These are phyloP conservation scores for Leptogaster cylindrica DNA, from an alignment of 2,888 invertebrate genomes.

Conservation along the genomic window DNA sequence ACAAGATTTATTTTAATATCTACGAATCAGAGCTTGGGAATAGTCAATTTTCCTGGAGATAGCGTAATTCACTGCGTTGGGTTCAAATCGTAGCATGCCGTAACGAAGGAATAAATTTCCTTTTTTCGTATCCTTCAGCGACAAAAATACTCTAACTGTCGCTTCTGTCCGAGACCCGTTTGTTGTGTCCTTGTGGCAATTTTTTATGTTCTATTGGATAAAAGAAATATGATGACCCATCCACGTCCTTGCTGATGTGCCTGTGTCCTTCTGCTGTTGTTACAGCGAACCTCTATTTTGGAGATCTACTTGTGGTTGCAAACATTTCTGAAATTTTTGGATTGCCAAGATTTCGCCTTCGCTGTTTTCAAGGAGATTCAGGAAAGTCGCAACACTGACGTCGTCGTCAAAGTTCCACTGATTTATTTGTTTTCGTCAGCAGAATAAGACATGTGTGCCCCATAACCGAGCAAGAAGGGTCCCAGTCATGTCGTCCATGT, in stretches of 20 bases:
- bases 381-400: constrained; percentile 42
- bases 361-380: constrained; percentile 3
- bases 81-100: neutral
- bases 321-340: too few species aligned
- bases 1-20: constrained; percentile 42
- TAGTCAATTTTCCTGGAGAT: constrained; percentile 38
- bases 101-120: constrained; percentile 21
- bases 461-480: neutral
- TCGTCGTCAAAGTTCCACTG: constrained; percentile 47
- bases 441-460: constrained; percentile 46
- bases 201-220: constrained; percentile 16
- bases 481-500: constrained; percentile 22
- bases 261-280: neutral
- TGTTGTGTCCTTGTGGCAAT: constrained; percentile 36
- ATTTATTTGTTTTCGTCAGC: constrained; percentile 49
- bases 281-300: too few species aligned
- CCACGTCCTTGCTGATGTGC: constrained; percentile 9
- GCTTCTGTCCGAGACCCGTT: neutral
- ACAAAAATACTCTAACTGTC: neutral
- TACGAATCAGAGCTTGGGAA: constrained; percentile 31
- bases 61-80: constrained; percentile 9
- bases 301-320: too few species aligned
- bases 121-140: neutral
- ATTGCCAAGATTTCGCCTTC: too few species aligned
- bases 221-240: constrained; percentile 43